Evolutionary conservation across 2,888 invertebrate species (phyloP), one percentile per base, ranked within the genome.

Genomic region (Beris morrisii): DNA sequence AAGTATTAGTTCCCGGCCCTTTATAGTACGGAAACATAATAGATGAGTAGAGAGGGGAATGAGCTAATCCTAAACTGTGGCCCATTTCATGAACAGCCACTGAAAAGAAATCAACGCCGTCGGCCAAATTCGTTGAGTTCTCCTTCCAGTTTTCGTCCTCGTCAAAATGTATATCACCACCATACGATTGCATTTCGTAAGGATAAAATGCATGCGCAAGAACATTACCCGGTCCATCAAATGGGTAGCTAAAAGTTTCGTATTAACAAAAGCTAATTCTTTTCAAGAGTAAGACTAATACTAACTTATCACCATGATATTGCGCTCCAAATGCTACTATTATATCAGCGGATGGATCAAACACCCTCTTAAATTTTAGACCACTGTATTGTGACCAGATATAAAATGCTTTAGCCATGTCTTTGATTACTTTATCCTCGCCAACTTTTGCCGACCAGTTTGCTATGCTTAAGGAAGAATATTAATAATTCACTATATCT

Each of bases 21-120:
- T 86, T 87, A 76, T 91, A 91, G 76, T 90, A 91, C 0, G 91
- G 89, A 77, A 88, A 90, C 91, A 92, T 92, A 57, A 92, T 86
- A 0, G 91, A 88, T 0, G 81, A 81, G 46, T 82, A 82, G 0
- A 84, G 85, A 5, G 84, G 82, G 0, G 90, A 90, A 81, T 92
- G 91, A 0, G 86, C 84, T 67, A 92, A 79, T 0, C 92, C 92
- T 45, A 92, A 80, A 70, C 89, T 87, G 76, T 92, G 92, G 0
- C 92, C 92, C 43, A 91, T 81, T 81, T 92, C 92, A 73, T 92
- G 92, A 5, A 89, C 83, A 5, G 90, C 91, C 4, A 89, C 88
- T 1, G 88, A 84, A 75, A 85, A 88, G 77, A 90, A 88, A 74
- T 90, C 88, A 0, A 81, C 78, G 38, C 83, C 83, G 53, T 83